These are phyloP conservation scores for Temnothorax curvispinosus DNA, from an alignment of 1,140 invertebrate species.

Conservation along the genomic window DNA sequence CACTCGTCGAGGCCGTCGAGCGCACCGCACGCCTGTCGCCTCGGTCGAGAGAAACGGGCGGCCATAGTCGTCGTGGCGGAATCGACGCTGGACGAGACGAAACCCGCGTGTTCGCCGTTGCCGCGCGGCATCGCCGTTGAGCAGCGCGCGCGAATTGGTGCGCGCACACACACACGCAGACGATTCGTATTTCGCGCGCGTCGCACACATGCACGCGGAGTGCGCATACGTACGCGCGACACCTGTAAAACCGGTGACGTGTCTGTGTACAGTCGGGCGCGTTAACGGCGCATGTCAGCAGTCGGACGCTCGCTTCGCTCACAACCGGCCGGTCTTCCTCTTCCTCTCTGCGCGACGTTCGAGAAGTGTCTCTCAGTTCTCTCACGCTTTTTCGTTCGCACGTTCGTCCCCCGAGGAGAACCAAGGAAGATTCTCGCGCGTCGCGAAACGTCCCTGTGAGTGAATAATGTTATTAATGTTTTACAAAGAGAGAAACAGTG, in stretches of 20 bases:
- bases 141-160: neutral
- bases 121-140: too few species aligned
- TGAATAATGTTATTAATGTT: too few species aligned
- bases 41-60: neutral
- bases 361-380: too few species aligned
- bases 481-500: neutral
- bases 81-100: neutral
- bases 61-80: conserved; percentile 27
- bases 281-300: neutral
- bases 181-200: conserved; percentile 19
- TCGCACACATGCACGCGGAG: neutral
- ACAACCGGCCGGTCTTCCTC: neutral
- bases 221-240: neutral
- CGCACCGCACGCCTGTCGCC: too few species aligned
- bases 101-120: too few species aligned
- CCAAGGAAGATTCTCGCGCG: too few species aligned
- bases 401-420: too few species aligned
- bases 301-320: too few species aligned
- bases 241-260: neutral
- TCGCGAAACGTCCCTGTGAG: too few species aligned
- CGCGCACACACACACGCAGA: neutral
- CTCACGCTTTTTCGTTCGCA: too few species aligned
- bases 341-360: neutral
- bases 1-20: too few species aligned
- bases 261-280: neutral